Evolutionary conservation across 2,888 invertebrate species (phyloP).

Genomic region (Cephus nigrinus): DNA sequence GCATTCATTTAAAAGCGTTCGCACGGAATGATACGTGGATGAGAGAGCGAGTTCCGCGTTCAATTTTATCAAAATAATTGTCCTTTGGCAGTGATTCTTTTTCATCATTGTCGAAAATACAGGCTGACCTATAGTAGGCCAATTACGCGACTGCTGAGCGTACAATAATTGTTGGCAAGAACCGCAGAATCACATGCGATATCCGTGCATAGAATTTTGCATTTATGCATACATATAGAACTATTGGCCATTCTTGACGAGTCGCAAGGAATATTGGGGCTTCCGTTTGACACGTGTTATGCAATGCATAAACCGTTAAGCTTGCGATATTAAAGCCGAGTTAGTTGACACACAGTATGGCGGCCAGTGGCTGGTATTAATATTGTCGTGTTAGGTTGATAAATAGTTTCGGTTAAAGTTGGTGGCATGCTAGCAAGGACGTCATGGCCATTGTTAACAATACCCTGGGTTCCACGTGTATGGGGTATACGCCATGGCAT

Average conservation of each 20-base stretch:
- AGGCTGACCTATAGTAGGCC: neutral
- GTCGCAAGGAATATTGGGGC: neutral
- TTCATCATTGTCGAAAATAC: neutral
- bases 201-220: neutral
- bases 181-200: neutral
- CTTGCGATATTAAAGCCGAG: conserved; percentile 17
- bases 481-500: conserved; percentile 14
- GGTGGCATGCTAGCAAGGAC: conserved; percentile 33
- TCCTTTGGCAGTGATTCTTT: conserved; percentile 25
- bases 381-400: conserved; percentile 44
- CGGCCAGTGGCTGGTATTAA: conserved; percentile 35
- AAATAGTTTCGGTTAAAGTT: conserved; percentile 48
- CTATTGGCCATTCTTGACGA: neutral
- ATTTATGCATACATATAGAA: neutral
- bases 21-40: conserved; percentile 43
- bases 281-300: neutral
- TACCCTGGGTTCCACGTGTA: conserved; percentile 27
- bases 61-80: conserved; percentile 37
- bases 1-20: conserved; percentile 47
- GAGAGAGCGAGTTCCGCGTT: conserved; percentile 19
- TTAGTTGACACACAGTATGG: conserved; percentile 15
- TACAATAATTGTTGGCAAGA: neutral
- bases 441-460: conserved; percentile 42
- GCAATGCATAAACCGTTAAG: neutral
- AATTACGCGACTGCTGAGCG: neutral